Percentiles rank a stretch among this genome's conserved stretches.
phyloP scores from a whole-genome alignment of 2,888 invertebrate species.

The Pyrrhosoma nymphula region DNA sequence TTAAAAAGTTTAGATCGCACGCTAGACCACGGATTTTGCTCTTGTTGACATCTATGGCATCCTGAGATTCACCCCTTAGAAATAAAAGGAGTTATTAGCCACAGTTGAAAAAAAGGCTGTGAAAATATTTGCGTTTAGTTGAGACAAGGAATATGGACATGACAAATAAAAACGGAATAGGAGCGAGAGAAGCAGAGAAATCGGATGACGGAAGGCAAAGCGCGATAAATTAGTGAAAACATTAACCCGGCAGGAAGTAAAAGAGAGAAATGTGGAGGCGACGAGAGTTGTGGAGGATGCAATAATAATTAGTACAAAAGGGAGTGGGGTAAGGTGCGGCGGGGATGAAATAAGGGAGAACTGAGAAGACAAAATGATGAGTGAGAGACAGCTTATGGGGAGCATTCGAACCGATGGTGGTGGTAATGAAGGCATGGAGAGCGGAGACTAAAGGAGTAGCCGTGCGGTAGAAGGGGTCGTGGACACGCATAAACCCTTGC shows the following conservation, averaged over 20 bases:
- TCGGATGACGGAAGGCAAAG: neutral
- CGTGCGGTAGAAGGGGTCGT: neutral
- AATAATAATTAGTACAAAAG: neutral
- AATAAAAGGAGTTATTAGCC: too few species aligned
- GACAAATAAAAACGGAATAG: neutral
- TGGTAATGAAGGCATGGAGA: neutral
- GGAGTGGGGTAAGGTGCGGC: neutral
- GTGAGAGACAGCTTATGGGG: neutral
- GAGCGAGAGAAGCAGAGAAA: neutral
- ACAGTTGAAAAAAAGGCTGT: too few species aligned
- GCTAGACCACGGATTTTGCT: too few species aligned
- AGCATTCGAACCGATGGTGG: neutral
- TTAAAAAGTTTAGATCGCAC: too few species aligned
- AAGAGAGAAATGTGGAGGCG: neutral
- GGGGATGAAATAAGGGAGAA: neutral
- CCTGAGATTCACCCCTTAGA: too few species aligned
- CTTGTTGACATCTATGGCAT: too few species aligned
- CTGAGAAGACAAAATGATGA: neutral
- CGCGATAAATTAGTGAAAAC: neutral
- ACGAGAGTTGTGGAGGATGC: neutral
- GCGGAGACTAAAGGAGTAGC: neutral
- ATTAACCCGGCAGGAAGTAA: neutral
- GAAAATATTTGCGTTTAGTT: neutral
- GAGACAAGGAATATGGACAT: neutral
- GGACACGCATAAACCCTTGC: slow-evolving; percentile 11